A percentile compares a stretch with the other conserved stretches of the same genome.
These are phyloP conservation scores for Procambarus virginalis DNA, from an alignment of 1,140 invertebrate genomes.

Conservation along the genomic window DNA sequence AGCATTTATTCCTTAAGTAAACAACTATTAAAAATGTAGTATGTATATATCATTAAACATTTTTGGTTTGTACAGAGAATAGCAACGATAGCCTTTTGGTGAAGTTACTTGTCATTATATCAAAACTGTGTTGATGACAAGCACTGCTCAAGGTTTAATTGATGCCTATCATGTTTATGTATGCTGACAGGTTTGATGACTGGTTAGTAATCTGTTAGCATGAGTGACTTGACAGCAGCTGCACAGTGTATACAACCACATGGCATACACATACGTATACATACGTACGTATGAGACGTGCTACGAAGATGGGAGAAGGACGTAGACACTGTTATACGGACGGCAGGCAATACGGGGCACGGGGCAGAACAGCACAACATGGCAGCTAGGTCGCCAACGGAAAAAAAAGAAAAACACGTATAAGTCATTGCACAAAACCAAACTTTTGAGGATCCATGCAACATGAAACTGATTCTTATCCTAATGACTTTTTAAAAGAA, in stretches of 20 bases:
- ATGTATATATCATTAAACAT: constrained; percentile 43
- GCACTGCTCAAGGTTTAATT: constrained; percentile 47
- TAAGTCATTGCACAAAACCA: constrained; percentile 59
- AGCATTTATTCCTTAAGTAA: constrained; percentile 56
- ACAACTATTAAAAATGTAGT: constrained; percentile 58
- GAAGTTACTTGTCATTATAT: constrained; percentile 38
- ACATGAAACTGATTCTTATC: constrained; percentile 44
- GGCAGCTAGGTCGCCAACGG: constrained; percentile 65
- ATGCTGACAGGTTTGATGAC: constrained; percentile 56
- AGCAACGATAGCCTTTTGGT: constrained; percentile 54
- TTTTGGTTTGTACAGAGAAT: constrained; percentile 60
- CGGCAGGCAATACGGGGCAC: constrained; percentile 68
- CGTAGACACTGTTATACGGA: constrained; percentile 69
- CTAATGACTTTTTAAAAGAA: constrained; percentile 43
- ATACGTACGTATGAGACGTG: constrained; percentile 70
- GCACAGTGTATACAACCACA: constrained; percentile 65
- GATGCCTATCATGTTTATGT: constrained; percentile 45
- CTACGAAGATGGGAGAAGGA: constrained; percentile 68
- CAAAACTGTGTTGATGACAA: constrained; percentile 51
- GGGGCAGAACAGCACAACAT: constrained; percentile 69
- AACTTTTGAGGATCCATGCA: constrained; percentile 51
- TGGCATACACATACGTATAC: constrained; percentile 67
- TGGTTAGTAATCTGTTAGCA: constrained; percentile 54
- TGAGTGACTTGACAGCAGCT: constrained; percentile 62
- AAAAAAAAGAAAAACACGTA: constrained; percentile 68